Conservation (phyloP, 2,797 vertebrate species). For the Argya squamiceps region DNA sequence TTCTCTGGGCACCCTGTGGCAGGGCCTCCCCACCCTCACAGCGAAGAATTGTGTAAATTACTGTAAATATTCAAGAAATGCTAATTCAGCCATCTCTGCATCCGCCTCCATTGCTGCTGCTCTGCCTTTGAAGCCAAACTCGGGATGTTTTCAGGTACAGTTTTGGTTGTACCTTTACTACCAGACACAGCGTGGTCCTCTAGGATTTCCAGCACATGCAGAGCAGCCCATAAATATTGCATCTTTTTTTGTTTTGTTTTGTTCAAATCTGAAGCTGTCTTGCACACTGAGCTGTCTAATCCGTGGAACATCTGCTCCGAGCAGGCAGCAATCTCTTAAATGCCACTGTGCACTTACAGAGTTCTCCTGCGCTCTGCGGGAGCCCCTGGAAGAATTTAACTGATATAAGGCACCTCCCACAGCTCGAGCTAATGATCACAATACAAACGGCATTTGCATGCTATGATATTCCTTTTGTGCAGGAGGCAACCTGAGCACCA, state of each 20-base stretch:
- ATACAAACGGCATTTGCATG: conserved; percentile 66
- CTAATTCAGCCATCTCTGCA: background rate
- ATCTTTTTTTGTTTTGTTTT: background rate
- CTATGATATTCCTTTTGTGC: conserved; percentile 58
- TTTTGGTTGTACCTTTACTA: background rate
- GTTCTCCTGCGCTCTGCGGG: conserved; percentile 42
- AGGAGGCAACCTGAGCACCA: background rate
- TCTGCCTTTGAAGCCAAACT: background rate
- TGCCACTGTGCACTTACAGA: conserved; percentile 34
- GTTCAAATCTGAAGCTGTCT: conserved; percentile 39
- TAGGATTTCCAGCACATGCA: background rate
- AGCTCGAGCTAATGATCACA: conserved; percentile 69
- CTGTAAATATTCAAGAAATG: background rate
- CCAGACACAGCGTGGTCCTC: background rate
- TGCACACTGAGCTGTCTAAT: conserved; percentile 38
- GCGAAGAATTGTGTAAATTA: background rate
- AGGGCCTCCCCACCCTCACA: fast-evolving
- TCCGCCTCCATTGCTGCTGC: background rate
- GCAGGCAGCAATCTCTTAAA: conserved; percentile 62
- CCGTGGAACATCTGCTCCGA: conserved; percentile 54
- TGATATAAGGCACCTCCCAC: conserved; percentile 56
- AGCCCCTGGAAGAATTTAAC: conserved; percentile 44
- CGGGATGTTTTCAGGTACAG: background rate
- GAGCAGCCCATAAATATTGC: conserved; percentile 27
- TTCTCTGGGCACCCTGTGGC: background rate